A percentile compares a stretch with the other conserved stretches of the same genome.
Conservation (phyloP, 2,797 vertebrate genomes). For the Sebastes reedi region DNA sequence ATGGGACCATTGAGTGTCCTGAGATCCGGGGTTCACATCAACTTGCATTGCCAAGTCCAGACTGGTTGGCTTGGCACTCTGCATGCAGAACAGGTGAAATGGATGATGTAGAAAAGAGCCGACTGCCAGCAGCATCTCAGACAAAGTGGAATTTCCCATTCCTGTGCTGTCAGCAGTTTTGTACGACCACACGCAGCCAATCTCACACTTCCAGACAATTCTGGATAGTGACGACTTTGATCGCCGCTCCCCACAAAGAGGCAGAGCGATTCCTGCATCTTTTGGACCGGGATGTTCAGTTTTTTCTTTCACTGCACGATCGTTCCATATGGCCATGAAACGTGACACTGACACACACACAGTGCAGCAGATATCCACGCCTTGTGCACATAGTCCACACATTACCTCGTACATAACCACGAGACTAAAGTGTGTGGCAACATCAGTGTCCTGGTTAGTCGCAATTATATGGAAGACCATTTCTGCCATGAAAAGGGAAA, state of each 20-base stretch:
- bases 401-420: neutral
- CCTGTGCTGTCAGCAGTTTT: conserved; percentile 44
- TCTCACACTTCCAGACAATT: neutral
- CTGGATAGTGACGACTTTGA: neutral
- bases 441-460: neutral
- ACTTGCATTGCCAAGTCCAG: conserved; percentile 21
- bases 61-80: conserved; percentile 22
- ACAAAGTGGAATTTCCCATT: conserved; percentile 41
- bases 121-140: conserved; percentile 57
- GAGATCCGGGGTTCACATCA: neutral
- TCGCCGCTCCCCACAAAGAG: neutral
- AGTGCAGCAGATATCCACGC: neutral
- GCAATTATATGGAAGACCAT: neutral
- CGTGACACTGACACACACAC: neutral
- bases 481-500: neutral
- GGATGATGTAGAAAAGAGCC: conserved; percentile 22
- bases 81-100: conserved; percentile 41
- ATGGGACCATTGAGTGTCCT: neutral
- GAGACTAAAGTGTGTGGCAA: no score
- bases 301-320: neutral
- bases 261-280: neutral
- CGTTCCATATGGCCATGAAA: neutral
- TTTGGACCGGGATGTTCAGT: neutral
- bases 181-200: neutral
- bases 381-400: neutral